Evolutionary conservation across 2,113 vertebrate species (phyloP).

Genomic region (Malurus cyaneus): DNA sequence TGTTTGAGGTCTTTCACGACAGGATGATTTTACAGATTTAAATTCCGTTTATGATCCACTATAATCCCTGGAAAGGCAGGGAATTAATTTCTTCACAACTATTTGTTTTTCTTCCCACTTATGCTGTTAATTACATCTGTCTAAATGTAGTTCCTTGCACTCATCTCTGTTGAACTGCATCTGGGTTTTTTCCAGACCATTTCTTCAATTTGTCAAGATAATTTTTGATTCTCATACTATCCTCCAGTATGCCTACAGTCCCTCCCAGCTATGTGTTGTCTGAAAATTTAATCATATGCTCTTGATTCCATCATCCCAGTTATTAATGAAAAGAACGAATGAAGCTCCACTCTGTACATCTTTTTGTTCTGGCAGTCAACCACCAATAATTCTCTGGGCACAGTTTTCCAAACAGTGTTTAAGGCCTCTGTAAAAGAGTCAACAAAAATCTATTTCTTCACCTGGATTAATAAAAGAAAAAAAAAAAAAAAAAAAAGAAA

Average conservation of each 20-base stretch:
- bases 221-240: constrained; percentile 18
- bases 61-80: neutral
- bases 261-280: constrained; percentile 27
- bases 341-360: neutral
- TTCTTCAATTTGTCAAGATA: constrained; percentile 37
- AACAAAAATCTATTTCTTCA: neutral
- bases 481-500: neutral
- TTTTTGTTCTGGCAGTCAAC: neutral
- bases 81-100: neutral
- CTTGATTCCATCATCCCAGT: constrained; percentile 32
- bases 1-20: neutral
- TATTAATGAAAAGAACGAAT: constrained; percentile 18
- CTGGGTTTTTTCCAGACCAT: neutral
- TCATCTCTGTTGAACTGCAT: neutral
- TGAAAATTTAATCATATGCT: constrained; percentile 53
- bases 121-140: neutral
- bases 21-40: neutral
- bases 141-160: constrained; percentile 9
- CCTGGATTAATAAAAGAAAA: neutral
- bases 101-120: constrained; percentile 14
- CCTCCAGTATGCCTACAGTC: neutral
- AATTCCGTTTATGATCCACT: neutral
- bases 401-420: neutral
- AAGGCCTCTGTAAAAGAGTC: neutral
- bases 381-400: constrained; percentile 2